Evolutionary conservation across 2,113 vertebrate genomes (phyloP).

Genomic region (Etheostoma cragini): DNA sequence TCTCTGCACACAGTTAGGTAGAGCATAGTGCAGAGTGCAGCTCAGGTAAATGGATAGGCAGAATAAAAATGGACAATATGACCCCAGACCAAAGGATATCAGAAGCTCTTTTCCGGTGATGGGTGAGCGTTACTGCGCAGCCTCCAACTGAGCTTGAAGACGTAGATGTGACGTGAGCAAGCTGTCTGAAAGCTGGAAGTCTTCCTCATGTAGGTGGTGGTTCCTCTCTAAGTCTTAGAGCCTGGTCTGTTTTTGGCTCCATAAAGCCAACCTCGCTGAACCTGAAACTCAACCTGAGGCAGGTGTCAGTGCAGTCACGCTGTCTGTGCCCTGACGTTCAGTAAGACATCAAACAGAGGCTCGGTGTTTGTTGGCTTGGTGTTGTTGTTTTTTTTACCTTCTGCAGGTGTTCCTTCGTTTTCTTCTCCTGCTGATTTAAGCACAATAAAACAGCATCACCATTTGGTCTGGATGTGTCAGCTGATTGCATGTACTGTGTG

Average conservation of each 20-base stretch:
- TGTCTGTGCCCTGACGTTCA: constrained; percentile 31
- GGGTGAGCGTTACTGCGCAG: no score
- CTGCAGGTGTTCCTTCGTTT: constrained; percentile 44
- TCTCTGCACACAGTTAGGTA: no score
- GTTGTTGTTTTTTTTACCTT: constrained; percentile 7
- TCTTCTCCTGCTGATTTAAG: background rate
- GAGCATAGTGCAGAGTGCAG: no score
- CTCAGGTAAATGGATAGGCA: no score
- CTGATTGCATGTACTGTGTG: background rate
- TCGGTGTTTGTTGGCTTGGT: constrained; percentile 47
- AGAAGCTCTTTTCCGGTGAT: no score
- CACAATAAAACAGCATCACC: background rate
- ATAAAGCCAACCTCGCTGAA: constrained; percentile 8
- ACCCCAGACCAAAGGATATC: no score
- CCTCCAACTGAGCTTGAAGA: no score
- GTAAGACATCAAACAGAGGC: constrained; percentile 55
- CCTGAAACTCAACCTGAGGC: constrained; percentile 36
- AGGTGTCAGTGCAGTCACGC: constrained; percentile 43
- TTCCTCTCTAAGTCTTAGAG: background rate
- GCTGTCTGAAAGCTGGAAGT: no score
- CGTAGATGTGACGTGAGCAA: no score
- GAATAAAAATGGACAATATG: no score
- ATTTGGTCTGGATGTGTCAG: background rate
- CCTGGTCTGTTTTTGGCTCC: background rate
- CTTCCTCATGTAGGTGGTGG: no score